A percentile compares a stretch with the other conserved stretches of the same genome.
Evolutionary conservation across 2,888 invertebrate genomes (phyloP).

Genomic region (Alitta virens): DNA sequence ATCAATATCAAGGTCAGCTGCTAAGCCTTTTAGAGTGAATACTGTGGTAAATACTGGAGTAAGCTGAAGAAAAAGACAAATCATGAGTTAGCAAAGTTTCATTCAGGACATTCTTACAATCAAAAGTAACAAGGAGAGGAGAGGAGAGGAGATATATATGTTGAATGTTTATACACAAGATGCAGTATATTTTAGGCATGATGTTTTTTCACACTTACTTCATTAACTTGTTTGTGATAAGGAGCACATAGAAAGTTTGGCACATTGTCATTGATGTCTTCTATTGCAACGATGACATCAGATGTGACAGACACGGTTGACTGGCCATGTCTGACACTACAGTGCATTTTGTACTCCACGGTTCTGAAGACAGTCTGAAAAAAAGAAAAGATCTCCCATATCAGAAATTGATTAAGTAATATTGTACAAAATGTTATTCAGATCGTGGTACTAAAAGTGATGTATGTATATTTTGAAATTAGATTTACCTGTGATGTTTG

Average conservation of each 20-base stretch:
- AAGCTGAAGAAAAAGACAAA: not conserved
- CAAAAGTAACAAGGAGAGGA: too few relatives aligned
- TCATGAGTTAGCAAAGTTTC: not conserved
- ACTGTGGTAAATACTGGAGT: conserved; percentile 18
- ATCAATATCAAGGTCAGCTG: conserved; percentile 21
- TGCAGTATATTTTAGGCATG: too few relatives aligned
- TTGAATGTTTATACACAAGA: too few relatives aligned
- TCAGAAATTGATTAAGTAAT: too few relatives aligned
- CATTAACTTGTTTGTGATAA: conserved; percentile 19
- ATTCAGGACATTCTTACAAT: not conserved
- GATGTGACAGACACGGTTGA: conserved; percentile 14
- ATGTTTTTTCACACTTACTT: too few relatives aligned
- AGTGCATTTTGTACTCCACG: not conserved
- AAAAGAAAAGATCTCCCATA: not conserved
- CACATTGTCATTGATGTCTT: conserved; percentile 22
- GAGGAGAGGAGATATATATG: too few relatives aligned
- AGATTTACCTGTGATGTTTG: too few relatives aligned
- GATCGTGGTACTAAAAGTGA: too few relatives aligned
- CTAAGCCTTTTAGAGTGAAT: conserved; percentile 22
- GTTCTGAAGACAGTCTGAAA: not conserved
- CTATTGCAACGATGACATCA: conserved; percentile 18
- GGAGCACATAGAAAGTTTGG: conserved; percentile 25
- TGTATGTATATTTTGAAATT: too few relatives aligned
- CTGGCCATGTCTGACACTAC: not conserved
- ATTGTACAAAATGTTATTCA: too few relatives aligned